phyloP scores from a whole-genome alignment of 2,113 vertebrate species.

The Oxyruncus cristatus region DNA sequence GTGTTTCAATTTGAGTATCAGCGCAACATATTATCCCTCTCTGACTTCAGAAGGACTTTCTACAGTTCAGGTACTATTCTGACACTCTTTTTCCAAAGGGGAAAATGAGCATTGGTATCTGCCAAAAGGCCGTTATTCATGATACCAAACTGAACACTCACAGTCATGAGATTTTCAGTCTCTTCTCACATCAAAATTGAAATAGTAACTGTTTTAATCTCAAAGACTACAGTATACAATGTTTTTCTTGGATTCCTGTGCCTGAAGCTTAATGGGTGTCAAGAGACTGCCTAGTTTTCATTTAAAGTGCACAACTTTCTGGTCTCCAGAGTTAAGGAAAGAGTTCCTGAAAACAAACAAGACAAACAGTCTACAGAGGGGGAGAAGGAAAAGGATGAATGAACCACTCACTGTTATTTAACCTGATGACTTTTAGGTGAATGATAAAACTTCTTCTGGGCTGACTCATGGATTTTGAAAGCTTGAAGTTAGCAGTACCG shows the following conservation, averaged over 20 bases:
- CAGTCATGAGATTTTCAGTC: not conserved
- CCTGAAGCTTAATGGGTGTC: not conserved
- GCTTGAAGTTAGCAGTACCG: not conserved
- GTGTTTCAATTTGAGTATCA: not conserved
- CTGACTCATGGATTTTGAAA: not conserved
- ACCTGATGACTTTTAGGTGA: constrained; percentile 31
- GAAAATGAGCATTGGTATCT: not conserved
- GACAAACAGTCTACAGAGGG: not conserved
- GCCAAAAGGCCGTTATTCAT: not conserved
- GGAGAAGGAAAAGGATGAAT: not conserved
- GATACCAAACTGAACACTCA: not conserved
- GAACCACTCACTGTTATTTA: not conserved
- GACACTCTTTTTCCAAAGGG: not conserved
- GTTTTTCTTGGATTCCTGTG: not conserved
- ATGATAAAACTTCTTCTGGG: not conserved
- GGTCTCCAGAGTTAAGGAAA: not conserved
- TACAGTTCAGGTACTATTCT: not conserved
- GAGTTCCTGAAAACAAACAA: not conserved
- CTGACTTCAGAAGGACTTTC: not conserved
- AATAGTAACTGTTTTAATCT: not conserved
- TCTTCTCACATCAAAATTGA: not conserved
- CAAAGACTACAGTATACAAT: not conserved
- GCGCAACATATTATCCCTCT: not conserved
- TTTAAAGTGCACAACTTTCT: not conserved
- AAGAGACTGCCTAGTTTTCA: not conserved